Conservation (phyloP, 2,888 invertebrate genomes). For the Pandemis heparana region DNA sequence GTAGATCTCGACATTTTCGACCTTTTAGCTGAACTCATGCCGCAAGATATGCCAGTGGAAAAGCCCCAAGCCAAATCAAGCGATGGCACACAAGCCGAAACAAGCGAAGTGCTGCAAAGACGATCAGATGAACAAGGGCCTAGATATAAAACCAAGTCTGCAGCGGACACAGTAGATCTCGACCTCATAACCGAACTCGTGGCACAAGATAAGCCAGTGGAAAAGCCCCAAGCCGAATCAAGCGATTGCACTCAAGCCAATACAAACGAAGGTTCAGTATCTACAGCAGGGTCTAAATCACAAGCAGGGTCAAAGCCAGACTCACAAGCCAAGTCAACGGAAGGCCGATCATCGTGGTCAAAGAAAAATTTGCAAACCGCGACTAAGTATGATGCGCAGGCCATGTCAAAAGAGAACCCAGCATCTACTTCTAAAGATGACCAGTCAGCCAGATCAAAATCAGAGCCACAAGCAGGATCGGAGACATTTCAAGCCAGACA, state of each 20-base stretch:
- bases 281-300: background rate
- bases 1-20: too few relatives aligned
- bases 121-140: background rate
- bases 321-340: too few relatives aligned
- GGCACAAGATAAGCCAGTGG: background rate
- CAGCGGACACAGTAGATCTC: background rate
- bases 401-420: background rate
- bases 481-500: too few relatives aligned
- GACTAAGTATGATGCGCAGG: background rate
- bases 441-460: background rate
- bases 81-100: too few relatives aligned
- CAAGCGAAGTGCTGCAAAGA: background rate
- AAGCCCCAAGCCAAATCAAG: too few relatives aligned
- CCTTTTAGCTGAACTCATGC: too few relatives aligned
- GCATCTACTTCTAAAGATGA: background rate
- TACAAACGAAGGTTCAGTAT: background rate
- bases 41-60: too few relatives aligned
- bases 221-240: background rate
- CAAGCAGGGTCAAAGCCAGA: background rate
- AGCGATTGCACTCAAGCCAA: background rate
- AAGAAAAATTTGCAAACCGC: too few relatives aligned
- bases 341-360: too few relatives aligned
- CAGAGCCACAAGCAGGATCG: too few relatives aligned
- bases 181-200: background rate
- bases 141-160: background rate